These are phyloP conservation scores for Lasioglossum villosulum DNA, from an alignment of 2,888 invertebrate species.

Conservation along the genomic window DNA sequence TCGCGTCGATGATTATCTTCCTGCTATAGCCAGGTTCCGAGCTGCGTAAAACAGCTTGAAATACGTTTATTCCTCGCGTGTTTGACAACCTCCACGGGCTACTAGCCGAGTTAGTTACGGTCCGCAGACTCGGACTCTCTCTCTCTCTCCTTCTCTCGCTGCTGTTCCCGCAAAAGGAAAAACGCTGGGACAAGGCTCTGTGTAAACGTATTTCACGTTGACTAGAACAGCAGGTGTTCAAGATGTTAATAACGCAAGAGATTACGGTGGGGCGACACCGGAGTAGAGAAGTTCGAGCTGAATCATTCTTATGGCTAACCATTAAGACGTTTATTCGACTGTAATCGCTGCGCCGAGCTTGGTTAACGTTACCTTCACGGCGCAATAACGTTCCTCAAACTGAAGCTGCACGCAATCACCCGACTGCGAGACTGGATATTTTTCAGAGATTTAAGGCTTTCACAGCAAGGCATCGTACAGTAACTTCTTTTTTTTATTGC, in stretches of 20 bases:
- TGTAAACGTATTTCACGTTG: slow-evolving; percentile 39
- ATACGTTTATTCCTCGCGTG: slow-evolving; percentile 48
- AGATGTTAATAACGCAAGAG: slow-evolving; percentile 36
- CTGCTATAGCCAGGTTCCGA: slow-evolving; percentile 23
- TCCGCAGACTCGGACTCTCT: neutral
- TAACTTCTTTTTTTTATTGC: too few relatives aligned
- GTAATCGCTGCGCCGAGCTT: slow-evolving; percentile 9
- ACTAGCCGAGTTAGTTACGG: slow-evolving; percentile 16
- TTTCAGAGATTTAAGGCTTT: too few relatives aligned
- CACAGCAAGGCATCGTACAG: too few relatives aligned
- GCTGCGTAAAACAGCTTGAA: slow-evolving; percentile 49
- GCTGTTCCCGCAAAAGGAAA: slow-evolving; percentile 15
- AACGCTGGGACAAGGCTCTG: neutral
- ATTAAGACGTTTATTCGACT: slow-evolving; percentile 36
- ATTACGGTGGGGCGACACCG: neutral
- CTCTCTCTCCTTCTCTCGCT: neutral
- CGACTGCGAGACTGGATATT: neutral
- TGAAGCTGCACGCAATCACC: neutral
- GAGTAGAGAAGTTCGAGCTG: neutral
- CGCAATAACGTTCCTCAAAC: neutral
- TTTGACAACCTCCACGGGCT: slow-evolving; percentile 33
- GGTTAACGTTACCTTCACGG: too few relatives aligned
- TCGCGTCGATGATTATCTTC: slow-evolving; percentile 41
- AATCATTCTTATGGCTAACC: neutral
- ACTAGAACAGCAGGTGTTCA: slow-evolving; percentile 47